Evolutionary conservation across 1,140 invertebrate species (phyloP), one percentile per base, ranked within the genome.

Genomic region (Melanaphis sacchari): DNA sequence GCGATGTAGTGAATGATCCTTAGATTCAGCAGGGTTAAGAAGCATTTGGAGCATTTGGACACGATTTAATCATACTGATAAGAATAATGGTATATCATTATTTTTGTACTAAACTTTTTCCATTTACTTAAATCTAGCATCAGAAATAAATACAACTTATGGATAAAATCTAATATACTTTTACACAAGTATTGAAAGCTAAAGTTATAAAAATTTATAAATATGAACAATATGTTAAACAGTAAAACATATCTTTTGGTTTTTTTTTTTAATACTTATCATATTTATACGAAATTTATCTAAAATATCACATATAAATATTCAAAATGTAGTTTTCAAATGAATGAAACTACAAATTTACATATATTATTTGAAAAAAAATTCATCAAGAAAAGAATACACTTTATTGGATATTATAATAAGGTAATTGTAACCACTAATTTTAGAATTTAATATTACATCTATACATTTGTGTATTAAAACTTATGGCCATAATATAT

Each of bases 61-160:
- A 21, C 22, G 15, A 52, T 66, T 66, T 43, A 81, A 43, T 76
- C 90, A 81, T 46, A 91, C 90, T 36, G 90, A 91, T 31, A 36
- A 43, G 54, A 91, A 43, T 41, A 54, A 90, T 22, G 31, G 31
- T 43, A 46, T 43, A 46, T 87, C 15, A 46, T 46, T 46, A 87
- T 87, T 87, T 15, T 87, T 87, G 43, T 18, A 49, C 49, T 46
- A 87, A 87, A 87, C 85, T 46, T 87, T 90, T 52, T 90, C 88
- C 49, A 90, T 90, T 52, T 76, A 76, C 59, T n/a, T n/a, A 59
- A 90, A 90, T 40, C 21, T 11, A 40, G 21, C 15, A 9, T 15
- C 6, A 18, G 2, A 18, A 85, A 40, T 5, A 41, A 85, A 41
- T 41, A 26, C 81, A 24, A 41, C 81, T 41, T 41, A 41, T 76